Base-by-base conservation (phyloP, 2,888 invertebrate genomes). In the Microchrysa polita region DNA sequence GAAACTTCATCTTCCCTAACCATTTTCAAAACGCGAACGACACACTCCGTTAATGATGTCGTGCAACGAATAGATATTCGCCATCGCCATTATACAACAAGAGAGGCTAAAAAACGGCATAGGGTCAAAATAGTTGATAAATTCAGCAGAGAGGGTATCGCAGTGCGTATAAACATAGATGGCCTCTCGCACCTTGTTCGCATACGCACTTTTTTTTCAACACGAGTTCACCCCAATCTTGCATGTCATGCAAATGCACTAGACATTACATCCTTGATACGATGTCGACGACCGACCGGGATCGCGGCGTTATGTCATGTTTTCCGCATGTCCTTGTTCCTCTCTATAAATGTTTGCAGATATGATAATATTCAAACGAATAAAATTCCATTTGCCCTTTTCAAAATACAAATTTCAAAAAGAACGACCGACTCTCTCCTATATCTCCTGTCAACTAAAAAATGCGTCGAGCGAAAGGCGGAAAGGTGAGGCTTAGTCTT, bases 191-290 rank as follows among this genome's bases (percentile, higher is more conserved):
- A 55, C 18, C 18, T 55, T 18, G 10, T 55, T 16, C 55, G 5
- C 7, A 16, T 55, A 1, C 4, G 18, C 10, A 7, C 12, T 12
- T 12, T 48, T n/a, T 12, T n/a, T n/a, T n/a, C 4, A 5, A 48
- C 4, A 48, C 12, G 10, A 55, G 55, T 55, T 55, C 61, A 18
- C 61, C 61, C 61, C 40, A 63, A 63, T 63, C 61, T 63, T 63
- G 61, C 61, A 63, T 63, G 61, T 63, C 20, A 63, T 63, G 61
- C 61, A 63, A 63, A 63, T 63, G 61, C 61, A 63, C n/a, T n/a
- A n/a, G n/a, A n/a, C n/a, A n/a, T 40, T 63, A 7, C 27, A 2
- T 34, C 27, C 27, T 34, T 34, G 27, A n/a, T n/a, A n/a, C n/a
- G n/a, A n/a, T n/a, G n/a, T n/a, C n/a, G n/a, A n/a, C n/a, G n/a